These are phyloP conservation scores for Acronicta aceris DNA, from an alignment of 2,888 invertebrate genomes.

Conservation along the genomic window DNA sequence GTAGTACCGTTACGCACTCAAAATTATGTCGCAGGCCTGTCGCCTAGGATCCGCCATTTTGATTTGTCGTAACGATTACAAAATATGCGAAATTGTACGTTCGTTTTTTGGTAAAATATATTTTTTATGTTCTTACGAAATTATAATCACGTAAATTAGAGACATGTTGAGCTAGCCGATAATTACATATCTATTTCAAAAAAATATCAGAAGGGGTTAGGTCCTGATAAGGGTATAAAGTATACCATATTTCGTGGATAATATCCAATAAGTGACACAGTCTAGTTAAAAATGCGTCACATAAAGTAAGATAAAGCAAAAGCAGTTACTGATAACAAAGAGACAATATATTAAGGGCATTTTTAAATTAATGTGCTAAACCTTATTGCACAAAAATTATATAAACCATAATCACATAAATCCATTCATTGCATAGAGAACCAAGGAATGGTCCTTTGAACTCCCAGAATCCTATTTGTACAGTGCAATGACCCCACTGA, in stretches of 20 bases:
- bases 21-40: slow-evolving; percentile 39
- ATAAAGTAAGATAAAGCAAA: neutral
- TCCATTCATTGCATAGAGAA: neutral
- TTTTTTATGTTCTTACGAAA: neutral
- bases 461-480: slow-evolving; percentile 39
- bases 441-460: slow-evolving; percentile 7
- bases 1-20: slow-evolving; percentile 55
- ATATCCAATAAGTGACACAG: neutral
- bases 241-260: neutral
- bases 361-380: neutral
- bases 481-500: slow-evolving; percentile 63
- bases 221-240: neutral
- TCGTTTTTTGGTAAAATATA: slow-evolving; percentile 5
- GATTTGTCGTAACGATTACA: slow-evolving; percentile 51
- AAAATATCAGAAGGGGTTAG: neutral
- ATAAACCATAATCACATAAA: neutral
- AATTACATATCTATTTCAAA: neutral
- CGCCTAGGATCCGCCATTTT: slow-evolving; percentile 69
- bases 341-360: neutral
- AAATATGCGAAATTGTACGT: slow-evolving; percentile 24
- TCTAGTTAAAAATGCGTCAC: neutral
- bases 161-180: neutral
- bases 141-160: neutral
- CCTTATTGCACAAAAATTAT: neutral
- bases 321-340: neutral